Percentiles rank a stretch among this genome's conserved stretches.
Evolutionary conservation across 1,140 invertebrate genomes (phyloP).

Genomic region (Platyscapa corneri): DNA sequence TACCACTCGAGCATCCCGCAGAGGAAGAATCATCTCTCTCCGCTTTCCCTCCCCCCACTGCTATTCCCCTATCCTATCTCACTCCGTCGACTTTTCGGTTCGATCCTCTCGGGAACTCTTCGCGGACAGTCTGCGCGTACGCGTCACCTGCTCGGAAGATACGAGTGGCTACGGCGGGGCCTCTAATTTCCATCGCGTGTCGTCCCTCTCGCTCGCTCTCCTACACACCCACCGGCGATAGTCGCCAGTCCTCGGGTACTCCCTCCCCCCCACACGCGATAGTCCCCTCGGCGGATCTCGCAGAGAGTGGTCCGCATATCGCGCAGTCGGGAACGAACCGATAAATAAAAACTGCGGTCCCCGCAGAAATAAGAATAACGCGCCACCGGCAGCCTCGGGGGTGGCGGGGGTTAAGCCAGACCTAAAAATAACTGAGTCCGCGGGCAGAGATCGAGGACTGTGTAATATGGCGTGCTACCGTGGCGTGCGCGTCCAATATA

Average conservation of each 20-base stretch:
- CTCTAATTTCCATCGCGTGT: constrained; percentile 58
- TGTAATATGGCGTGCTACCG: constrained; percentile 2
- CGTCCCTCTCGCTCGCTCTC: constrained; percentile 37
- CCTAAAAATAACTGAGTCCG: constrained; percentile 55
- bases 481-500: neutral
- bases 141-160: constrained; percentile 62
- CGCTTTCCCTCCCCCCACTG: neutral
- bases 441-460: neutral
- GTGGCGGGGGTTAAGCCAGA: constrained; percentile 22
- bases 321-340: constrained; percentile 37
- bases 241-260: neutral
- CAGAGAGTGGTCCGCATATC: constrained; percentile 31
- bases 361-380: constrained; percentile 27
- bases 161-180: constrained; percentile 10
- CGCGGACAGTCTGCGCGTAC: constrained; percentile 48
- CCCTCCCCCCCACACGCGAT: constrained; percentile 1
- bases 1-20: constrained; percentile 31
- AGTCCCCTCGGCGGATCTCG: constrained; percentile 34
- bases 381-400: neutral
- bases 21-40: constrained; percentile 43
- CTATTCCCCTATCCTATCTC: neutral
- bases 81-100: constrained; percentile 18
- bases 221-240: no score
- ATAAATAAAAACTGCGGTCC: constrained; percentile 31
- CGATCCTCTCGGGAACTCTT: constrained; percentile 49